Base-by-base conservation (phyloP, 2,888 invertebrate genomes). In the Lamellibrachia satsuma region DNA sequence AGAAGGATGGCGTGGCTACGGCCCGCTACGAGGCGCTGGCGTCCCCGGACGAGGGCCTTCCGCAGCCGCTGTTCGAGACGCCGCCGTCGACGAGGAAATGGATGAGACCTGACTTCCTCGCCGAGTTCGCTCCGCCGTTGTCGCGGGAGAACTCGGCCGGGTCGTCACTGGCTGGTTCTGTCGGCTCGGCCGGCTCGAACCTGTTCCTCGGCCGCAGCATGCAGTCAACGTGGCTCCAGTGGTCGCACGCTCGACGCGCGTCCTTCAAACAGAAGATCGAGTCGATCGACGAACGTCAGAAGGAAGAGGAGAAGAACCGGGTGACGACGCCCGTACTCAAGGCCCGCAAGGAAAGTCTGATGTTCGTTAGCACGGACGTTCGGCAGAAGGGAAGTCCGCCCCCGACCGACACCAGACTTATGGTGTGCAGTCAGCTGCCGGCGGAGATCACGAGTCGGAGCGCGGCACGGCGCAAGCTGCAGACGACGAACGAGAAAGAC, bases 281-380 rank as follows among this genome's bases (percentile, higher is more conserved):
- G 90, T 93, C 95, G 91, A 92, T 95, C 91, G 96, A 95, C n/a
- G 95, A 95, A 92, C 94, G 94, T 7, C 94, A 95, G 60, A 93
- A 94, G 57, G 94, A 95, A 60, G 93, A 94, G 90, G 95, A 95
- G 11, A 93, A 94, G 39, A 94, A 94, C 11, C 94, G 96, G 90
- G 95, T 96, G 57, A 95, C 96, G 27, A 96, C 96, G 11, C 96
- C 96, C 7, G 95, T 96, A 11, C 95, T 95, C 93, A 96, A 96
- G 93, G 94, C 94, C 4, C 93, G 94, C 60, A 94, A 94, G 91
- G 94, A 94, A 91, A 93, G 93, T 91, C 92, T 94, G 52, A 94
- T 94, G 93, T 94, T 94, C 75, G 94, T 94, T 9, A 90, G 75
- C 75, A 75, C 75, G 75, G 75, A 60, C 27, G 9, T 22, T 7